Conservation (phyloP, 2,888 invertebrate species). For the Capitulum mitella region DNA sequence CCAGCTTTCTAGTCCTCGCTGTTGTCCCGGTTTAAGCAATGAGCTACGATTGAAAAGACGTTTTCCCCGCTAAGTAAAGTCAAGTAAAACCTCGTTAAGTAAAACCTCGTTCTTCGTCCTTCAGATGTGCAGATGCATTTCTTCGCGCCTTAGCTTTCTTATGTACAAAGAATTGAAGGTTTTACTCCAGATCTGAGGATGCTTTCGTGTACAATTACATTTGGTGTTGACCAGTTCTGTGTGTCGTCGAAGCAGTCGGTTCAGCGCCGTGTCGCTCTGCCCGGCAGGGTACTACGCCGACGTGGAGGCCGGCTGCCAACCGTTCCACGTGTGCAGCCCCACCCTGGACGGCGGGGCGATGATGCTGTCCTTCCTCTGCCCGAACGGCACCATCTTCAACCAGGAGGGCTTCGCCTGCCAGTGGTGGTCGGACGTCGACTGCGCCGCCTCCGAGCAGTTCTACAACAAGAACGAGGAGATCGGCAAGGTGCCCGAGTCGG, state of each 20-base stretch:
- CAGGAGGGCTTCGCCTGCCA: conserved; percentile 59
- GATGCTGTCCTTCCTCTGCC: conserved; percentile 58
- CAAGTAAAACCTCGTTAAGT: too few species aligned
- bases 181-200: too few species aligned
- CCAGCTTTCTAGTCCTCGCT: not conserved
- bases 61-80: too few species aligned
- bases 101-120: too few species aligned
- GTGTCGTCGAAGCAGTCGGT: too few species aligned
- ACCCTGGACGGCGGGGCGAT: conserved; percentile 44
- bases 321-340: conserved; percentile 57
- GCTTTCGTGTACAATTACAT: too few species aligned
- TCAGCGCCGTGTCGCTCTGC: not conserved
- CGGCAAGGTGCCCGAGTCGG: conserved; percentile 36
- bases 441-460: conserved; percentile 48
- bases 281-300: conserved; percentile 50
- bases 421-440: conserved; percentile 62
- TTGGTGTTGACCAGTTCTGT: too few species aligned
- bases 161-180: too few species aligned
- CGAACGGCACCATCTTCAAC: conserved; percentile 60
- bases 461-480: conserved; percentile 47
- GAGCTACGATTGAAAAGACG: too few species aligned
- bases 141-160: too few species aligned
- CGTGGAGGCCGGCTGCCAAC: conserved; percentile 57
- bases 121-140: not conserved
- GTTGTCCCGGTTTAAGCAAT: too few species aligned